These are phyloP conservation scores for Lasioglossum malachurum DNA, from an alignment of 2,888 invertebrate genomes.

Conservation along the genomic window DNA sequence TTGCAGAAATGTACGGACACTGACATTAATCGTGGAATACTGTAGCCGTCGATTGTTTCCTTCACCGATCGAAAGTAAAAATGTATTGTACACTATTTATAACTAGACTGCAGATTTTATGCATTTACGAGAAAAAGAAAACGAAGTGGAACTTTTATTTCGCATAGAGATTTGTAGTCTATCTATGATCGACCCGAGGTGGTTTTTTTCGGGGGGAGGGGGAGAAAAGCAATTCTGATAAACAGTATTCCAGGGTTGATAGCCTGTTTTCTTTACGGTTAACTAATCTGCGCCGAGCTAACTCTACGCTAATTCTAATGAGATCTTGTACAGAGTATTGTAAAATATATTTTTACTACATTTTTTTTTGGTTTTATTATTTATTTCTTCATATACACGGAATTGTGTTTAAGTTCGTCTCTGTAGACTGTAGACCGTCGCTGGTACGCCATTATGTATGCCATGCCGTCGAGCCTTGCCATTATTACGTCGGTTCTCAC, in stretches of 20 bases:
- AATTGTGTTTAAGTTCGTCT: constrained; percentile 54
- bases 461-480: constrained; percentile 82
- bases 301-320: constrained; percentile 62
- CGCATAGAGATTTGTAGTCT: not conserved
- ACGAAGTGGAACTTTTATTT: not conserved
- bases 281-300: constrained; percentile 43
- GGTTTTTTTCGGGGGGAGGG: not conserved
- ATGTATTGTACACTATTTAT: not conserved
- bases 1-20: constrained; percentile 42
- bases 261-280: constrained; percentile 23
- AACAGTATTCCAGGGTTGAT: constrained; percentile 58
- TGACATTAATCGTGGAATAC: constrained; percentile 58
- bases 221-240: not conserved
- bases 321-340: constrained; percentile 81
- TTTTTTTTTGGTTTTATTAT: constrained; percentile 77
- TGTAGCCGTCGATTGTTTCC: not conserved
- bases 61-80: not conserved
- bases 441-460: constrained; percentile 74
- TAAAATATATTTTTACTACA: constrained; percentile 82
- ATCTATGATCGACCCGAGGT: not conserved
- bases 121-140: not conserved
- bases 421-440: constrained; percentile 63
- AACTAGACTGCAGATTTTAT: not conserved
- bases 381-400: constrained; percentile 74
- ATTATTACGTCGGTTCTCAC: constrained; percentile 69